These are phyloP conservation scores for Colletes collaris DNA, from an alignment of 2,888 invertebrate genomes.

Conservation along the genomic window DNA sequence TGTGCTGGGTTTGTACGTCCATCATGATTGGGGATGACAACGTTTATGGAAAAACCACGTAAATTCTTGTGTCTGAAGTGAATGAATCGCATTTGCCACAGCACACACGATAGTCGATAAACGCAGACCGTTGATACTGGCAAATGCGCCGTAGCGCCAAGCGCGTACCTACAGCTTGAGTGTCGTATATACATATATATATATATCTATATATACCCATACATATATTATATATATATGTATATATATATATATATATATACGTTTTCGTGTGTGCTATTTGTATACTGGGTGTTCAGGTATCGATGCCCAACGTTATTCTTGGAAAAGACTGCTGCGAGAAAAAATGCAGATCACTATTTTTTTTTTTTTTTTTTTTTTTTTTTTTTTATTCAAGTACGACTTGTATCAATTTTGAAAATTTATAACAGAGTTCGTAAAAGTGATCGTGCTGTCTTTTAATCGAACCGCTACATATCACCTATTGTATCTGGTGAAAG, in stretches of 20 bases:
- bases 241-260: constrained; percentile 5
- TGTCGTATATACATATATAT: neutral
- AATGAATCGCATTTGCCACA: constrained; percentile 69
- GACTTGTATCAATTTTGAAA: neutral
- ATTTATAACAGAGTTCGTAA: too few species aligned
- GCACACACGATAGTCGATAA: constrained; percentile 73
- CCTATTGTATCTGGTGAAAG: too few species aligned
- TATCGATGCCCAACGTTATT: neutral
- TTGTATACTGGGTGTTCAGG: constrained; percentile 8
- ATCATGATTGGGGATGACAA: constrained; percentile 58
- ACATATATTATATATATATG: constrained; percentile 1
- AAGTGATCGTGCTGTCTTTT: too few species aligned
- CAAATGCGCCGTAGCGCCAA: constrained; percentile 75
- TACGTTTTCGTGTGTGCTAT: neutral
- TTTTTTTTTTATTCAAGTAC: too few species aligned
- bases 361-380: too few species aligned
- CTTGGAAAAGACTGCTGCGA: neutral
- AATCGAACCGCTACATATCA: too few species aligned
- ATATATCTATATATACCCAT: neutral
- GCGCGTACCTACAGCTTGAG: constrained; percentile 31
- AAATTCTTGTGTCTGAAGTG: constrained; percentile 34
- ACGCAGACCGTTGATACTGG: constrained; percentile 67
- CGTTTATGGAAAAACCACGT: constrained; percentile 54
- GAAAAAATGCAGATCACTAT: neutral
- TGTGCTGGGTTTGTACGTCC: constrained; percentile 72